A percentile compares a stretch with the other conserved stretches of the same genome.
Evolutionary conservation across 1,140 invertebrate genomes (phyloP).

Genomic region (Drosophila prosaltans): DNA sequence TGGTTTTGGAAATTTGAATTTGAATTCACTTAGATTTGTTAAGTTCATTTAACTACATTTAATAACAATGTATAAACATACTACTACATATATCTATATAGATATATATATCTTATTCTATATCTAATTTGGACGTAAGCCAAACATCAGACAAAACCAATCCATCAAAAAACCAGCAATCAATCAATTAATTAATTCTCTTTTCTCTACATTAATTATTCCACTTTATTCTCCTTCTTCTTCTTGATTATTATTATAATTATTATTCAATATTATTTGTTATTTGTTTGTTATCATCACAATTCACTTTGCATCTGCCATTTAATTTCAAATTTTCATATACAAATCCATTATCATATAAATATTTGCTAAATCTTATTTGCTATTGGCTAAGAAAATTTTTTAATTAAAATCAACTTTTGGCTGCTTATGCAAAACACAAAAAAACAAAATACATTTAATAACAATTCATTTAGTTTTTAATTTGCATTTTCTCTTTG

Average conservation of each 20-base stretch:
- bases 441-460: background rate
- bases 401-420: conserved; percentile 24
- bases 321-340: conserved; percentile 52
- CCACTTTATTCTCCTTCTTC: background rate
- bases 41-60: conserved; percentile 69
- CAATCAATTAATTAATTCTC: conserved; percentile 10
- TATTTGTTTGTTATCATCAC: conserved; percentile 68
- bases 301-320: conserved; percentile 83
- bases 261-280: conserved; percentile 31
- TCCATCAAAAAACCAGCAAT: background rate
- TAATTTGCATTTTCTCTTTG: background rate
- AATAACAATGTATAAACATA: conserved; percentile 76
- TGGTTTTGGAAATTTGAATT: background rate
- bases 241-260: conserved; percentile 8
- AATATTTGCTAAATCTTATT: conserved; percentile 46
- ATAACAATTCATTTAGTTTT: conserved; percentile 1
- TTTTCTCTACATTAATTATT: background rate
- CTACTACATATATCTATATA: conserved; percentile 29
- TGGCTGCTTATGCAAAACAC: conserved; percentile 11
- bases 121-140: conserved; percentile 31
- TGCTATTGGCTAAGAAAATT: conserved; percentile 38
- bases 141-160: conserved; percentile 9
- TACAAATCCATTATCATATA: conserved; percentile 49
- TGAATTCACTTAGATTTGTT: conserved; percentile 58
- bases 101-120: conserved; percentile 23